Percentiles rank a stretch among this genome's conserved stretches.
Evolutionary conservation across 2,797 vertebrate species (phyloP).

Genomic region (Synanceia verrucosa): DNA sequence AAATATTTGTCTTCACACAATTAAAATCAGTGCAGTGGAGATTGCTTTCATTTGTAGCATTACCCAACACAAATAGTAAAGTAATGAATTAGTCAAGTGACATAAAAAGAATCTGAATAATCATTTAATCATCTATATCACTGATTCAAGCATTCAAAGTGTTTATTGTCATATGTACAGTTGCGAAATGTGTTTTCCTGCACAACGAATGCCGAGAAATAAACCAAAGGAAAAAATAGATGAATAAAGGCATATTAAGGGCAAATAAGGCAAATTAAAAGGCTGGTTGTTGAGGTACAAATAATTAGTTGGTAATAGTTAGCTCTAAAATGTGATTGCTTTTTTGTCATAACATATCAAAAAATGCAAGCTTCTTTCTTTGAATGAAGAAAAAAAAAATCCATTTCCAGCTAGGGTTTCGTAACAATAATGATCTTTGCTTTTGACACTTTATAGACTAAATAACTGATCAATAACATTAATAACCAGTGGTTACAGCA

Average conservation of each 20-base stretch:
- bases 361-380: not conserved
- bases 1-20: not conserved
- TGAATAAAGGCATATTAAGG: too few relatives aligned
- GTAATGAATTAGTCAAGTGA: not conserved
- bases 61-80: not conserved
- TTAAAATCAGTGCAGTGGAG: not conserved
- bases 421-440: not conserved
- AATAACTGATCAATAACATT: not conserved
- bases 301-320: not conserved
- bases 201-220: too few relatives aligned
- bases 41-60: not conserved
- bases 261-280: too few relatives aligned
- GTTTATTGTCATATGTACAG: too few relatives aligned
- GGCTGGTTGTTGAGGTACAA: not conserved
- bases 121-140: not conserved
- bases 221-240: too few relatives aligned
- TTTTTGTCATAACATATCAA: not conserved
- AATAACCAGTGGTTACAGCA: not conserved
- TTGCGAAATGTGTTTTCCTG: too few relatives aligned
- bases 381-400: not conserved
- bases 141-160: too few relatives aligned
- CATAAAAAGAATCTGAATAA: not conserved
- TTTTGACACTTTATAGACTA: not conserved
- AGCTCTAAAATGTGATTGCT: not conserved
- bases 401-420: too few relatives aligned